Evolutionary conservation across 1,140 invertebrate genomes (phyloP).

Genomic region (Sminthurides bifidus): DNA sequence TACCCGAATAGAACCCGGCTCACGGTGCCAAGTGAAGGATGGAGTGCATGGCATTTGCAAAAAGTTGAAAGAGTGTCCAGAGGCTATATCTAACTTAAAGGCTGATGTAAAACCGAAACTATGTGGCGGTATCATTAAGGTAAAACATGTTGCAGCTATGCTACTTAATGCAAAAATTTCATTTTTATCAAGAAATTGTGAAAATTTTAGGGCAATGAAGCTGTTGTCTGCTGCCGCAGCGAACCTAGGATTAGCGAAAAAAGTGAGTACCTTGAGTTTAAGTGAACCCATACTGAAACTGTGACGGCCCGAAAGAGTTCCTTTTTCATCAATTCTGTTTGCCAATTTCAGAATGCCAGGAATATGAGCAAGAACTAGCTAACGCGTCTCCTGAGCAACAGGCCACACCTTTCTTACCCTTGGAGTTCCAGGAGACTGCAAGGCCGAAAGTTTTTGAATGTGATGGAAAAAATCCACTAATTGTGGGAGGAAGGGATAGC

Average conservation of each 20-base stretch:
- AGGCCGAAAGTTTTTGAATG: background rate
- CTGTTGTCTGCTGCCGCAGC: constrained; percentile 21
- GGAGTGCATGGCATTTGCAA: background rate
- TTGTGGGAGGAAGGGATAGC: background rate
- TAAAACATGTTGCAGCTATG: background rate
- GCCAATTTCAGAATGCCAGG: constrained; percentile 17
- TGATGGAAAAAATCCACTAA: background rate
- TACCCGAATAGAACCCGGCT: background rate
- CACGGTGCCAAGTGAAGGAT: background rate
- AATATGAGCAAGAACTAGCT: background rate
- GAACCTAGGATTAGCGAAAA: constrained; percentile 16
- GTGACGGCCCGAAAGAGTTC: background rate
- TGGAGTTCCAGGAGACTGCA: too few relatives aligned
- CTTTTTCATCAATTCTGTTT: background rate
- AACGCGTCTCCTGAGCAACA: background rate
- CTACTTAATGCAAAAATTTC: background rate
- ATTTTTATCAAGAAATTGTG: background rate
- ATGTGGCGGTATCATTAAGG: background rate
- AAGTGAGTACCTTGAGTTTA: constrained; percentile 15
- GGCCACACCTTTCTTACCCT: background rate
- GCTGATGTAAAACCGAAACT: constrained; percentile 12
- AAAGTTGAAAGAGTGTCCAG: constrained; percentile 10
- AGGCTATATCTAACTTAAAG: constrained; percentile 10
- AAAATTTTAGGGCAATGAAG: constrained; percentile 1
- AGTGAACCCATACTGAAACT: background rate